Evolutionary conservation across 2,888 invertebrate genomes (phyloP).

Genomic region (Chloroclystis v-ata): DNA sequence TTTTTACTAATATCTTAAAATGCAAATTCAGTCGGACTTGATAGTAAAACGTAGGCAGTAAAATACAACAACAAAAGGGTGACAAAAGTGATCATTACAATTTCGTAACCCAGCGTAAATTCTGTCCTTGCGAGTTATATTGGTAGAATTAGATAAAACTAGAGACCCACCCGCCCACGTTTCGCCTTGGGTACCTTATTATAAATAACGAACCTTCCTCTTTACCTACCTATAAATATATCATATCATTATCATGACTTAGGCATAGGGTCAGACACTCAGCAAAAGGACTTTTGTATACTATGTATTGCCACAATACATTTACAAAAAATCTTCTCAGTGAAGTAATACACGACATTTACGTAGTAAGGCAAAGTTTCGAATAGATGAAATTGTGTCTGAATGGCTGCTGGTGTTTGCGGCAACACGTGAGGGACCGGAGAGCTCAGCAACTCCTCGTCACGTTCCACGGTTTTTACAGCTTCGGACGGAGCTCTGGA

Average conservation of each 20-base stretch:
- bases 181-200: too few relatives aligned
- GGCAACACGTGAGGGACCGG: constrained; percentile 29
- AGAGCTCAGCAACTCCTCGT: constrained; percentile 37
- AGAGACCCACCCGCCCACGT: too few relatives aligned
- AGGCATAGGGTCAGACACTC: too few relatives aligned
- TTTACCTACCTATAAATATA: too few relatives aligned
- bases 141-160: background rate
- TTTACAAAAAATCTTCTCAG: background rate
- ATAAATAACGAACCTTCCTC: too few relatives aligned
- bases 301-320: background rate
- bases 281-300: too few relatives aligned
- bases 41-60: constrained; percentile 17
- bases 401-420: constrained; percentile 28
- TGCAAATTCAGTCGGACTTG: constrained; percentile 14
- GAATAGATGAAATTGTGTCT: constrained; percentile 17
- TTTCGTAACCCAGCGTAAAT: background rate
- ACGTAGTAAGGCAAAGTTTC: constrained; percentile 8
- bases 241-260: too few relatives aligned
- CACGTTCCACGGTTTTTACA: constrained; percentile 62
- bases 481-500: constrained; percentile 40
- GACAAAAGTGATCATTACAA: constrained; percentile 2
- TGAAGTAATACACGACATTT: background rate
- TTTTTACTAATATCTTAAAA: constrained; percentile 15
- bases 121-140: background rate
- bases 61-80: constrained; percentile 3